Evolutionary conservation across 2,888 invertebrate genomes (phyloP).

Genomic region (Thera obeliscata): DNA sequence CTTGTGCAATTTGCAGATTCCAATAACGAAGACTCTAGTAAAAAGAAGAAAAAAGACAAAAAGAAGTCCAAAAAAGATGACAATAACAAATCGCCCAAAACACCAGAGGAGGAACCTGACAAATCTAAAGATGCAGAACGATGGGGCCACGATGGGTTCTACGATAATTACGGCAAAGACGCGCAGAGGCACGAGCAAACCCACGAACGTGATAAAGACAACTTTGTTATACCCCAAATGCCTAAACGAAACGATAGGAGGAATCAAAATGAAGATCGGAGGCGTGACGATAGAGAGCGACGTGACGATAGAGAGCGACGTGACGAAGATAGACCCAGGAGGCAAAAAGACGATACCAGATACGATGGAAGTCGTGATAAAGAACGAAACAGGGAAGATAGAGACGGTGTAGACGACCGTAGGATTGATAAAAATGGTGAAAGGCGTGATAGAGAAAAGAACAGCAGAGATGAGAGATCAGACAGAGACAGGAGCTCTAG

Average conservation of each 20-base stretch:
- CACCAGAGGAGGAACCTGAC: constrained; percentile 50
- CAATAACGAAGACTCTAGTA: constrained; percentile 54
- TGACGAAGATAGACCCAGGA: constrained; percentile 21
- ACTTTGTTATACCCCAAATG: constrained; percentile 52
- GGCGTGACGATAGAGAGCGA: constrained; percentile 32
- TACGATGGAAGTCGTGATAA: constrained; percentile 32
- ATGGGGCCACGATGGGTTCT: constrained; percentile 79
- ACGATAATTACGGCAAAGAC: constrained; percentile 73
- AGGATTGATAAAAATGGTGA: constrained; percentile 24
- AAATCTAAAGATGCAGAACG: constrained; percentile 52
- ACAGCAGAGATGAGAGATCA: constrained; percentile 2
- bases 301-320: constrained; percentile 28
- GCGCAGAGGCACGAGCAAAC: constrained; percentile 59
- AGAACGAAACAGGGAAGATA: constrained; percentile 20
- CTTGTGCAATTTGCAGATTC: constrained; percentile 53
- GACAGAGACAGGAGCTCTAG: constrained; percentile 4
- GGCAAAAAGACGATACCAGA: constrained; percentile 35
- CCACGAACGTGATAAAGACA: constrained; percentile 55
- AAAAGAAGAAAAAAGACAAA: constrained; percentile 56
- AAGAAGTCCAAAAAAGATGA: constrained; percentile 60
- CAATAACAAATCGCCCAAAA: constrained; percentile 53
- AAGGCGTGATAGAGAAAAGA: constrained; percentile 16
- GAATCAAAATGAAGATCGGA: constrained; percentile 25
- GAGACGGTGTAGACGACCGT: not conserved
- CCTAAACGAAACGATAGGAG: constrained; percentile 38